Percentiles rank a stretch among this genome's conserved stretches.
phyloP scores from a whole-genome alignment of 2,797 vertebrate species.

The Pseudochaenichthys georgianus region DNA sequence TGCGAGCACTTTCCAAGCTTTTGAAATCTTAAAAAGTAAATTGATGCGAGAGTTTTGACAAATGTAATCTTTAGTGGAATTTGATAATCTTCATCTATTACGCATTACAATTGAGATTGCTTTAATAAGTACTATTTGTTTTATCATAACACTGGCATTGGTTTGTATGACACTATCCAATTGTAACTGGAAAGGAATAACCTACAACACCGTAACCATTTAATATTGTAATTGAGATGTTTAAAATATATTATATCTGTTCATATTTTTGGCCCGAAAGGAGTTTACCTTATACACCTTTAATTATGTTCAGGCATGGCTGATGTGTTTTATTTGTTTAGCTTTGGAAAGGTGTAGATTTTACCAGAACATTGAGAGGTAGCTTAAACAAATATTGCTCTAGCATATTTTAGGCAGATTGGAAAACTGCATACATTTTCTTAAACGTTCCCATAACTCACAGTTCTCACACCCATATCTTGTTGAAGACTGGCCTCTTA shows the following conservation, averaged over 20 bases:
- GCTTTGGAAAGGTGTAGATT: not conserved
- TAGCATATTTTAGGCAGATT: not conserved
- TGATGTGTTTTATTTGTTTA: slow-evolving; percentile 1
- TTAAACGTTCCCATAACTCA: not conserved
- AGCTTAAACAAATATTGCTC: slow-evolving; percentile 14
- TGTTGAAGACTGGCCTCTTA: not conserved
- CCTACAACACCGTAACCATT: too few species aligned
- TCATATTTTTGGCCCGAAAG: not conserved
- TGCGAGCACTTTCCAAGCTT: not conserved
- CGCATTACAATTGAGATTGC: not conserved
- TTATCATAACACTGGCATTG: not conserved
- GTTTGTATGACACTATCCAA: not conserved
- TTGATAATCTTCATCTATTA: slow-evolving; percentile 28
- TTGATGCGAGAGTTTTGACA: slow-evolving; percentile 30
- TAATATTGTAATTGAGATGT: not conserved
- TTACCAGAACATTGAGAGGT: slow-evolving; percentile 15
- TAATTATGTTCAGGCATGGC: slow-evolving; percentile 17
- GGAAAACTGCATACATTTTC: not conserved
- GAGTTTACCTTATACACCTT: not conserved
- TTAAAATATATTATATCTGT: accelerated
- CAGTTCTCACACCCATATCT: not conserved
- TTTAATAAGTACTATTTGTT: not conserved
- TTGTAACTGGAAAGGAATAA: not conserved
- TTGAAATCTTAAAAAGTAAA: slow-evolving; percentile 24
- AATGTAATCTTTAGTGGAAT: slow-evolving; percentile 5